Conservation (phyloP, 2,797 vertebrate species). For the Phalloptychus januarius region DNA sequence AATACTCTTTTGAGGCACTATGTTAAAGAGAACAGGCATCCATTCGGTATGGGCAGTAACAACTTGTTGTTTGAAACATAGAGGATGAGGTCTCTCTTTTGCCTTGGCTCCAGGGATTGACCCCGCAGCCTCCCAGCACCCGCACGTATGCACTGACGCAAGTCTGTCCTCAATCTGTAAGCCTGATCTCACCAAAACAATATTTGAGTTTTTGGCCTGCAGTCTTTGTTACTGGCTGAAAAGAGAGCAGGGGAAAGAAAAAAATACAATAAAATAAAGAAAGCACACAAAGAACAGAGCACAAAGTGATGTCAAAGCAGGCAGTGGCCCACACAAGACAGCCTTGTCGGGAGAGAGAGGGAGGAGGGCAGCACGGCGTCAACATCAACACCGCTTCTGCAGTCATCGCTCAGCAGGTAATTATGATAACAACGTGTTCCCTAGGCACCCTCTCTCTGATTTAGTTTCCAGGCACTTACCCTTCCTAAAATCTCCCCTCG, state of each 20-base stretch:
- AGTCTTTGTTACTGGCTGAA: conserved; percentile 53
- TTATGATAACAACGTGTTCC: conserved; percentile 77
- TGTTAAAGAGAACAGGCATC: conserved; percentile 12
- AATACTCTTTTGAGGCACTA: background rate
- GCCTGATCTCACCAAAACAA: conserved; percentile 75
- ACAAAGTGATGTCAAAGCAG: conserved; percentile 60
- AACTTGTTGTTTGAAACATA: conserved; percentile 50
- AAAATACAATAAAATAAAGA: conserved; percentile 18
- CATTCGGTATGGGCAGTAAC: conserved; percentile 25
- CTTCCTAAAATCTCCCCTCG: conserved; percentile 69
- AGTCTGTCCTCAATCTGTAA: conserved; percentile 57
- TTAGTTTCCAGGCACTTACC: conserved; percentile 74
- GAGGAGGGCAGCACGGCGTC: conserved; percentile 61
- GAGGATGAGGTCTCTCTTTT: conserved; percentile 50
- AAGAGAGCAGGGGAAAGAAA: background rate
- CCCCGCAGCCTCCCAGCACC: conserved; percentile 43
- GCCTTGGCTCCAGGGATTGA: conserved; percentile 41
- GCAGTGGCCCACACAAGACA: conserved; percentile 65
- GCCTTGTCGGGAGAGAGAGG: conserved; percentile 38
- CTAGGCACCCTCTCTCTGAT: conserved; percentile 70
- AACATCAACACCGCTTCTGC: conserved; percentile 66
- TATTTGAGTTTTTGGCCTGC: conserved; percentile 61
- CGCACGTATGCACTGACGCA: conserved; percentile 62
- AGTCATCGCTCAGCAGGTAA: conserved; percentile 77
- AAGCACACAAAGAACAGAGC: conserved; percentile 50